Percentiles rank a stretch among this genome's conserved stretches.
Evolutionary conservation across 2,113 vertebrate genomes (phyloP).

Genomic region (Peromyscus maniculatus): DNA sequence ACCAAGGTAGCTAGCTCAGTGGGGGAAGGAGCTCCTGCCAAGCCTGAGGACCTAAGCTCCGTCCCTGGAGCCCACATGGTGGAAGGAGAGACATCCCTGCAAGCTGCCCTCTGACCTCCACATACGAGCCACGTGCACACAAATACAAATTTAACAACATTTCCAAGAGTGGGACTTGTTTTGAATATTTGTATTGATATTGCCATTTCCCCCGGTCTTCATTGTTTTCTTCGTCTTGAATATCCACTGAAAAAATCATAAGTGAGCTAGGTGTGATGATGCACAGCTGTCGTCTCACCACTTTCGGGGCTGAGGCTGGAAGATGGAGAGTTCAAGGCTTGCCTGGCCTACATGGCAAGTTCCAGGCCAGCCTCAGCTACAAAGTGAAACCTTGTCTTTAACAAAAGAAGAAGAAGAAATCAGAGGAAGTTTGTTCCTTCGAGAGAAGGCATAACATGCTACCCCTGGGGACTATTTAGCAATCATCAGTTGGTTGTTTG

Average conservation of each 20-base stretch:
- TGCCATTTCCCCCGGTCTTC: not conserved
- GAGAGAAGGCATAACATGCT: conserved; percentile 19
- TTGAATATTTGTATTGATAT: conserved; percentile 52
- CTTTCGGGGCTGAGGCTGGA: not conserved
- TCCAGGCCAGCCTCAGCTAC: not conserved
- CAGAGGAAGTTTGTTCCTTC: conserved; percentile 40
- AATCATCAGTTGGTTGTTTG: conserved; percentile 42
- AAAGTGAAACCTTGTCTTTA: not conserved
- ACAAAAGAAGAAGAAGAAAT: not conserved
- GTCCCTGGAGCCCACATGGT: not conserved
- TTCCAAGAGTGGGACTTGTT: not conserved
- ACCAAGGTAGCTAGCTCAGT: not conserved
- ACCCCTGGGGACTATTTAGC: conserved; percentile 40
- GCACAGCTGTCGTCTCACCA: not conserved
- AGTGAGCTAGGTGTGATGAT: too few species aligned
- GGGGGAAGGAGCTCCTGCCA: not conserved
- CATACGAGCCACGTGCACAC: not conserved
- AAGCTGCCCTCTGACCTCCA: not conserved
- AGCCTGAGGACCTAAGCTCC: not conserved
- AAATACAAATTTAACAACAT: not conserved
- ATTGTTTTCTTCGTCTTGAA: conserved; percentile 13
- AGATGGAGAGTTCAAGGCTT: not conserved
- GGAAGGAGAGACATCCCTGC: not conserved
- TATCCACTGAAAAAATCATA: conserved; percentile 24
- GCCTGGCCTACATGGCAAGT: not conserved